Conservation (phyloP, 2,888 invertebrate species). For the Ophion ellenae region DNA sequence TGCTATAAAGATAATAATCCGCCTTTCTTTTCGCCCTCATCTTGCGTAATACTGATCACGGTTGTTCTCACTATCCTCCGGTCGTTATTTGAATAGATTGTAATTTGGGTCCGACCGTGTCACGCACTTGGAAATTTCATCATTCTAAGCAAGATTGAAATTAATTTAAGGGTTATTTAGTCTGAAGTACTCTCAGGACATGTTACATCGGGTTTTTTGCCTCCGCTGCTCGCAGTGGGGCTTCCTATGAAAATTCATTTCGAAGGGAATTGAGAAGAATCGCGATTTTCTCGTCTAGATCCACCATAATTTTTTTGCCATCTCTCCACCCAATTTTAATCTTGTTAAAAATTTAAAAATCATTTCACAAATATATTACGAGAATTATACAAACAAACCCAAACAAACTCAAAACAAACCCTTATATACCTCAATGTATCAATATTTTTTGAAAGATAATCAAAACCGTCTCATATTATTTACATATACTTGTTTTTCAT, state of each 20-base stretch:
- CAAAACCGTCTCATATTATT: too few relatives aligned
- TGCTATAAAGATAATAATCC: constrained; percentile 11
- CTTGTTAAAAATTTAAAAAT: too few relatives aligned
- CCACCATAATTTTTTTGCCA: not conserved
- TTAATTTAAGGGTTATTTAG: not conserved
- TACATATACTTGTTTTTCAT: too few relatives aligned
- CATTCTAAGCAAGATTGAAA: not conserved
- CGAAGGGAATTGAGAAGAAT: not conserved
- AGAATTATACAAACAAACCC: too few relatives aligned
- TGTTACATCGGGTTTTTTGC: not conserved
- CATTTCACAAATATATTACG: too few relatives aligned
- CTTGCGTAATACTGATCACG: not conserved
- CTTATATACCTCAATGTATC: too few relatives aligned
- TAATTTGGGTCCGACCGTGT: not conserved
- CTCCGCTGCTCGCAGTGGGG: too few relatives aligned
- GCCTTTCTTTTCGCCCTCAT: not conserved
- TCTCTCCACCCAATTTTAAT: not conserved
- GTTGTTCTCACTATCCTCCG: not conserved
- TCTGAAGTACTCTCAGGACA: not conserved
- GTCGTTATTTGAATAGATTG: constrained; percentile 5
- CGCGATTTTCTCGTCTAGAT: not conserved
- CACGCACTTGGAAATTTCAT: not conserved
- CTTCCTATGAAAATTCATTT: not conserved
- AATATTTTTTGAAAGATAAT: too few relatives aligned
- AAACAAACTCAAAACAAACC: too few relatives aligned